Percentiles rank a stretch among this genome's conserved stretches.
These are phyloP conservation scores for Chondrilla cf. caribensis DNA, from an alignment of 37 sponge, comb jelly and placozoan genomes.

Conservation along the genomic window DNA sequence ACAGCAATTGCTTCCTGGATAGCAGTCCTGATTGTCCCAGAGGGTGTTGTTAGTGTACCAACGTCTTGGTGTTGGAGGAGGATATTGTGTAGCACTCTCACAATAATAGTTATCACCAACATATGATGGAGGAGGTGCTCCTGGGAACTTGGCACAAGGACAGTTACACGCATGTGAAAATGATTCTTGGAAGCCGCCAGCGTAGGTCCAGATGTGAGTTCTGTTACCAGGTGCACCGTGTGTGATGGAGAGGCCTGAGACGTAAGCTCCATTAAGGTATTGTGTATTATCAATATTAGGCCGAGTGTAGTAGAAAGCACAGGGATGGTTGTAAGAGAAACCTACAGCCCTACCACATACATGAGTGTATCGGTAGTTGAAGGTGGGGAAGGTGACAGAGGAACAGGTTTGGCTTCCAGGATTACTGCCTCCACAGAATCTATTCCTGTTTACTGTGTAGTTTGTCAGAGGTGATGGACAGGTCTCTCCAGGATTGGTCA, in stretches of 20 bases:
- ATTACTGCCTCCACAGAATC: neutral
- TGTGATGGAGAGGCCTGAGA: neutral
- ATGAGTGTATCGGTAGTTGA: neutral
- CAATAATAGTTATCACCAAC: conserved; percentile 20
- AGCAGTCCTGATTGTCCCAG: neutral
- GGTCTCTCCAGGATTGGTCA: neutral
- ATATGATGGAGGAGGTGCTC: neutral
- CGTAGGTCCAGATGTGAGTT: conserved; percentile 16
- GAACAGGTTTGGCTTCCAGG: neutral
- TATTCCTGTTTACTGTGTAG: neutral
- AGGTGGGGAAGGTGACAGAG: neutral
- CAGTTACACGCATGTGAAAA: neutral
- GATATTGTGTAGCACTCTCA: neutral
- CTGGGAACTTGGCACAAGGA: neutral
- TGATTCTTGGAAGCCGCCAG: neutral
- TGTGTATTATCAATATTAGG: neutral
- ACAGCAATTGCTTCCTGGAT: neutral
- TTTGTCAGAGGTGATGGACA: neutral
- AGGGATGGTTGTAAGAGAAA: neutral
- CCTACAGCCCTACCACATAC: conserved; percentile 19
- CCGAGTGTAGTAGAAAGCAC: neutral
- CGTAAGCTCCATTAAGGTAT: neutral
- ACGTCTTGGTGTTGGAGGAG: neutral
- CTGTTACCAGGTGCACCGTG: neutral
- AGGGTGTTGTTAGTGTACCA: neutral